Percentiles rank a stretch among this genome's conserved stretches.
Evolutionary conservation across 2,888 invertebrate genomes (phyloP).

Genomic region (Stenolophus ochropezus): DNA sequence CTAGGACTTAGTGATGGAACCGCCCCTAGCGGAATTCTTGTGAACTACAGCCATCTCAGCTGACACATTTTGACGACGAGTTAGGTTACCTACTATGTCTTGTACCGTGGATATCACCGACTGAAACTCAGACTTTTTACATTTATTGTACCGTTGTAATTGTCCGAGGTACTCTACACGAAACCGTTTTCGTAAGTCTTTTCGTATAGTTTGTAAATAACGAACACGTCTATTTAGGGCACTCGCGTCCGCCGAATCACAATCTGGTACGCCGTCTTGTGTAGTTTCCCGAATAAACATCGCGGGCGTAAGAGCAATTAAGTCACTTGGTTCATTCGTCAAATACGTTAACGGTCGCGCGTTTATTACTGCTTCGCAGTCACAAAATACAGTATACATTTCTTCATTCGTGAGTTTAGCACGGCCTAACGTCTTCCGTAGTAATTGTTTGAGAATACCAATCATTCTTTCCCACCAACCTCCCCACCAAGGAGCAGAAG

Average conservation of each 20-base stretch:
- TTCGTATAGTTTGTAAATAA: neutral
- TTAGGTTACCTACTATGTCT: too few species aligned
- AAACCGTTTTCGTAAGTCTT: neutral
- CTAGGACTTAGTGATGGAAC: too few species aligned
- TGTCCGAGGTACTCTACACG: neutral
- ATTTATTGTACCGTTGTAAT: neutral
- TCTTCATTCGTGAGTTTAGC: conserved; percentile 65
- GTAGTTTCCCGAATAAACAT: conserved; percentile 65
- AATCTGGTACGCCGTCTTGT: neutral
- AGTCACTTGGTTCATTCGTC: conserved; percentile 63
- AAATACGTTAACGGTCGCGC: conserved; percentile 67
- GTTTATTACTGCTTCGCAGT: conserved; percentile 67
- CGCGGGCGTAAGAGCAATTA: conserved; percentile 63
- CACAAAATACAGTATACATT: conserved; percentile 66
- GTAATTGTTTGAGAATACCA: conserved; percentile 67
- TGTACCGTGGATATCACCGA: too few species aligned
- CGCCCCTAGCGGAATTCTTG: too few species aligned
- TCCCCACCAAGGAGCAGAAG: conserved; percentile 70
- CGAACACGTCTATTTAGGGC: neutral
- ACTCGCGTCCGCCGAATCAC: neutral
- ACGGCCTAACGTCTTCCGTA: conserved; percentile 67
- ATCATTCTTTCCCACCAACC: conserved; percentile 70
- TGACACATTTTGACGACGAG: too few species aligned
- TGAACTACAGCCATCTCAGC: too few species aligned
- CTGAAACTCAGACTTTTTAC: neutral